phyloP scores from a whole-genome alignment of 2,888 invertebrate genomes.

The Ptychoptera contaminata region DNA sequence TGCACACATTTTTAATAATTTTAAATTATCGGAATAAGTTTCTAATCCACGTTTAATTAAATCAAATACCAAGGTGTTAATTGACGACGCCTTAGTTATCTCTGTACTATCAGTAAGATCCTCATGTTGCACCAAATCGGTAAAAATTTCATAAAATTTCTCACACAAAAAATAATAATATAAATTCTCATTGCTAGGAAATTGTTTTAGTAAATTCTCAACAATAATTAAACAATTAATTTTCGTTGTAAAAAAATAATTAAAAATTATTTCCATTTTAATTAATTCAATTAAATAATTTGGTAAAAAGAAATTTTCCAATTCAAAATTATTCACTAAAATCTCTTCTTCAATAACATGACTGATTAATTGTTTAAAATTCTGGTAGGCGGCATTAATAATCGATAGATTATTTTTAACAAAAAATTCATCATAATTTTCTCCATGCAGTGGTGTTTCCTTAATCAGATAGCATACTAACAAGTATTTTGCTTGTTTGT shows the following conservation, averaged over 20 bases:
- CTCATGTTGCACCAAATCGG: slow-evolving; percentile 18
- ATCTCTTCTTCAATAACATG: not conserved
- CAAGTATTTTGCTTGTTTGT: slow-evolving; percentile 16
- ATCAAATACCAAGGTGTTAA: slow-evolving; percentile 24
- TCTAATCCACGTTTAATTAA: slow-evolving; percentile 28
- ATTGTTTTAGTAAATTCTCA: slow-evolving; percentile 14
- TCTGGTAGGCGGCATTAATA: not conserved
- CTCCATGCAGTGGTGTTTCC: not conserved
- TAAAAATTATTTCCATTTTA: slow-evolving; percentile 17
- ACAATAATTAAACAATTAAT: slow-evolving; percentile 16
- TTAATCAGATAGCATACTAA: slow-evolving; percentile 13
- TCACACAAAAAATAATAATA: slow-evolving; percentile 25
- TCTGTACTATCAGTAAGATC: not conserved
- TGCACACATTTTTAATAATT: slow-evolving; percentile 33
- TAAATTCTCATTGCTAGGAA: slow-evolving; percentile 12
- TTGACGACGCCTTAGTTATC: not conserved
- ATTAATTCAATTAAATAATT: slow-evolving; percentile 19
- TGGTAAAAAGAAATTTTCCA: slow-evolving; percentile 23
- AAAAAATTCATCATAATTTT: slow-evolving; percentile 4
- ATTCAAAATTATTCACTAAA: slow-evolving; percentile 14
- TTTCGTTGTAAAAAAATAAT: slow-evolving; percentile 15
- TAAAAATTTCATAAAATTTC: slow-evolving; percentile 30
- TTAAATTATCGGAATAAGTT: slow-evolving; percentile 42
- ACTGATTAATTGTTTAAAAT: not conserved
- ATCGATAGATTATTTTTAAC: too few relatives aligned